These are phyloP conservation scores for Aphaenogaster floridana DNA, from an alignment of 1,140 invertebrate genomes.

Conservation along the genomic window DNA sequence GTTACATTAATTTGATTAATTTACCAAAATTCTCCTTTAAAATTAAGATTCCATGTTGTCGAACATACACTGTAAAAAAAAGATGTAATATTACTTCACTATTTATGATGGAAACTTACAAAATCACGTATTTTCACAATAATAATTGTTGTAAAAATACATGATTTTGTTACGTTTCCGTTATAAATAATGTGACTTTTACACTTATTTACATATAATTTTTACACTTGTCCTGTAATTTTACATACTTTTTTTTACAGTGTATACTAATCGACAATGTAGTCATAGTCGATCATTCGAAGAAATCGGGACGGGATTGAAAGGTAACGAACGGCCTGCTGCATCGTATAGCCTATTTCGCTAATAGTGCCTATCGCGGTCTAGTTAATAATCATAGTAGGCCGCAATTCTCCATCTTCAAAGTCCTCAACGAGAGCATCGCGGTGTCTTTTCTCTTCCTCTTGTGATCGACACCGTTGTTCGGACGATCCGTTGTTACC, in stretches of 20 bases:
- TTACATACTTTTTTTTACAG: too few species aligned
- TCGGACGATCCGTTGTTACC: slow-evolving; percentile 1
- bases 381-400: slow-evolving; percentile 39
- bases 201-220: too few species aligned
- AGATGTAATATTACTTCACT: too few species aligned
- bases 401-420: slow-evolving; percentile 40
- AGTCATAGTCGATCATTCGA: neutral
- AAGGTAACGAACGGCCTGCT: slow-evolving; percentile 23
- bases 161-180: too few species aligned
- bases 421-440: slow-evolving; percentile 25
- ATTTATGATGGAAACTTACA: too few species aligned
- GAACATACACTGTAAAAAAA: too few species aligned
- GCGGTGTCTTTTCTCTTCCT: neutral
- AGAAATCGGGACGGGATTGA: neutral
- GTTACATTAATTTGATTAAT: neutral
- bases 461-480: neutral
- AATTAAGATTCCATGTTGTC: neutral
- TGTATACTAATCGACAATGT: neutral
- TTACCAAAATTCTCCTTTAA: neutral
- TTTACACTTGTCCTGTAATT: too few species aligned
- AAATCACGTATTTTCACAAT: too few species aligned
- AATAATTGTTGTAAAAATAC: too few species aligned
- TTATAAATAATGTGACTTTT: too few species aligned
- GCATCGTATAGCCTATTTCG: slow-evolving; percentile 46
- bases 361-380: slow-evolving; percentile 53